Base-by-base conservation (phyloP, 2,888 invertebrate species). In the Leptopterna dolabrata region DNA sequence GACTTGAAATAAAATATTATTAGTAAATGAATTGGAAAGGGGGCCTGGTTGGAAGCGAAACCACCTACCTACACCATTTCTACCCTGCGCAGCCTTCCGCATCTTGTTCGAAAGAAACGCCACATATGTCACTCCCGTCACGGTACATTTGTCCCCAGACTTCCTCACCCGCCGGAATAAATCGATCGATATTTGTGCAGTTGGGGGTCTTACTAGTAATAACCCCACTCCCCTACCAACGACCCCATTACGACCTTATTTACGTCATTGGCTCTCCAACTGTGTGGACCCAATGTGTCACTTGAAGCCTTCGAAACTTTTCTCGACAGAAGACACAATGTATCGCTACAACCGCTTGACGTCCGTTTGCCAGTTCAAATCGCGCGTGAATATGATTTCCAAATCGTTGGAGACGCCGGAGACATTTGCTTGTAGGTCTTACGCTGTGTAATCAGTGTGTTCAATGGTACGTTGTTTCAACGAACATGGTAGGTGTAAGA, bases 171-270 rank as follows among this genome's bases (percentile, higher is more conserved):
- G 7, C 19, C 63, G 63, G 24, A 27, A 63, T 63, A 63, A 63
- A 63, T 63, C 63, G 63, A 63, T 63, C 24, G 63, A 24, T 63
- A 19, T 63, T 63, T 63, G 63, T 63, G 63, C 24, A 24, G 63
- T 36, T 11, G 63, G 24, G 63, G 24, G 63, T 24, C 55, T 19
- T 19, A 63, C 63, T 63, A 63, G 63, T 63, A 63, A 63, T 27
- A 24, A 11, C 13, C 24, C 63, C 11, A 24, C 63, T n/a, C 63
- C 63, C 63, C 24, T 19, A 4, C 14, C 51, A 51, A 51, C 51
- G n/a, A n/a, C 51, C 36, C 36, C 63, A 63, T 63, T 63, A 63
- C 63, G 63, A 63, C 63, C 63, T 63, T 63, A 63, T 63, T 63
- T 24, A 24, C 63, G 63, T 63, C 63, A 63, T 63, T 63, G 47